Percentiles rank a stretch among this genome's conserved stretches.
Evolutionary conservation across 2,113 vertebrate genomes (phyloP).

Genomic region (Numenius arquata): DNA sequence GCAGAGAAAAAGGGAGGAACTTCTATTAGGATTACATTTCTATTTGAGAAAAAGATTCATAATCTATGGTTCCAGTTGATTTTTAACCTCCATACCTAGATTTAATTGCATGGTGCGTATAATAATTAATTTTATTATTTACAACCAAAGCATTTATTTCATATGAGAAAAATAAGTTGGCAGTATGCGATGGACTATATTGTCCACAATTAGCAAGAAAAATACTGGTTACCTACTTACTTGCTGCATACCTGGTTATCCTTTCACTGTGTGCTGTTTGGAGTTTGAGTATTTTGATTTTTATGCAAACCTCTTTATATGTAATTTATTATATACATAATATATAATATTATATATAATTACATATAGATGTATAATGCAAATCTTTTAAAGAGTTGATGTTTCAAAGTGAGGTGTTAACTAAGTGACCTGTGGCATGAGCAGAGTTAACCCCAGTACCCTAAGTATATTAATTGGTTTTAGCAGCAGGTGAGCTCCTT

Average conservation of each 20-base stretch:
- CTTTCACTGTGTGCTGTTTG: neutral
- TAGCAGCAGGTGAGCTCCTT: neutral
- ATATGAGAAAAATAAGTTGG: neutral
- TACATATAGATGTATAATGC: neutral
- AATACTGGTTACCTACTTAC: neutral
- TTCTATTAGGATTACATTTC: conserved; percentile 47
- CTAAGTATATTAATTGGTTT: neutral
- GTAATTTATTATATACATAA: neutral
- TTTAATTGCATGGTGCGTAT: neutral
- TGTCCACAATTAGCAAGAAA: neutral
- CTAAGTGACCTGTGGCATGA: neutral
- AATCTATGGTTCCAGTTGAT: neutral
- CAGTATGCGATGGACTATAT: neutral
- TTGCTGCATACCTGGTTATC: neutral
- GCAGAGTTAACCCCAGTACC: neutral
- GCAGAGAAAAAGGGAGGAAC: conserved; percentile 42
- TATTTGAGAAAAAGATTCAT: neutral
- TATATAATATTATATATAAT: neutral
- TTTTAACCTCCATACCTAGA: conserved; percentile 5
- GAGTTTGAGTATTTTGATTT: neutral
- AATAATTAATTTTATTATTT: neutral
- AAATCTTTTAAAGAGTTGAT: neutral
- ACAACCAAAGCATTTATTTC: neutral
- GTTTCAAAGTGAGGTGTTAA: neutral
- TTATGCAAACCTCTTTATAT: neutral